phyloP scores from a whole-genome alignment of 2,888 invertebrate genomes.

The Cephus pulcher region DNA sequence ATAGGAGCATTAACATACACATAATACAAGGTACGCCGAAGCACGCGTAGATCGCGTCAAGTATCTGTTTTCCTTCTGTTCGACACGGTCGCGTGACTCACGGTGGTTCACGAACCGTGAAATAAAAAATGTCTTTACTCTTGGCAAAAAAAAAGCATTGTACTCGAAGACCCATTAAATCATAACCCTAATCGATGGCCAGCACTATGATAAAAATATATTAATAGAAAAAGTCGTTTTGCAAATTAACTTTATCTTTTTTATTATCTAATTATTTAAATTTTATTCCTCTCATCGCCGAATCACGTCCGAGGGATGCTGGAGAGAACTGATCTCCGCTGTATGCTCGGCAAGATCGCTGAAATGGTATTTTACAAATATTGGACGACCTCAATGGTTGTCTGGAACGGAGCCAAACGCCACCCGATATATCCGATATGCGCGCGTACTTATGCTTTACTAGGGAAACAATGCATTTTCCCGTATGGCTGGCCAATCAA shows the following conservation, averaged over 20 bases:
- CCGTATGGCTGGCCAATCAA: background rate
- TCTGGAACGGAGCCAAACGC: background rate
- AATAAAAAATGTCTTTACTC: background rate
- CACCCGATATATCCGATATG: background rate
- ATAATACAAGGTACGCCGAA: background rate
- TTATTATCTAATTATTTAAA: background rate
- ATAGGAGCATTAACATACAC: background rate
- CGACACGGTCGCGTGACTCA: background rate
- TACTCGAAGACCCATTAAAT: background rate
- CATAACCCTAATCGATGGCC: background rate
- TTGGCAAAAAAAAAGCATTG: background rate
- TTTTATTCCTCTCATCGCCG: too few relatives aligned
- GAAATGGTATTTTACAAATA: background rate
- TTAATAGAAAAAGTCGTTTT: background rate
- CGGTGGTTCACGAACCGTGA: background rate
- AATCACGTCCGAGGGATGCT: background rate
- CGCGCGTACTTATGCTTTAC: background rate
- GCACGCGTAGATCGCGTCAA: background rate
- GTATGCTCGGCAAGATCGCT: background rate
- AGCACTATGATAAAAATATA: background rate
- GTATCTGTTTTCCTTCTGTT: background rate
- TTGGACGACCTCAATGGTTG: background rate
- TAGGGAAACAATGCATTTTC: background rate
- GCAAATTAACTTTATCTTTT: background rate
- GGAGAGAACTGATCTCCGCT: background rate